Base-by-base conservation (phyloP, 2,797 vertebrate genomes). In the Hirundo rustica region DNA sequence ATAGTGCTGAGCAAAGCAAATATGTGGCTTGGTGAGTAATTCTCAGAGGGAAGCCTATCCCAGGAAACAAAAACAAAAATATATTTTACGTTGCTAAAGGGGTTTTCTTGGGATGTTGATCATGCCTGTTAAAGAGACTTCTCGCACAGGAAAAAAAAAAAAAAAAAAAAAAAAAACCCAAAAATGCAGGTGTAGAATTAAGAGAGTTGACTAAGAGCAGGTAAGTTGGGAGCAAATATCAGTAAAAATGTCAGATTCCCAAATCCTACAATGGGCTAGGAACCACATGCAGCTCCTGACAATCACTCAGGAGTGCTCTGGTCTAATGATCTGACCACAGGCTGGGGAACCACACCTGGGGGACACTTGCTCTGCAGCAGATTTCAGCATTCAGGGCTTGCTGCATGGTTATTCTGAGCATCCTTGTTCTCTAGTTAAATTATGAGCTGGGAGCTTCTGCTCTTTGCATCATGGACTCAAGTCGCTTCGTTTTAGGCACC, bases 1-100 rank as follows among this genome's bases (percentile, higher is more conserved):
- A 72, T 83, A 89, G 40, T 74, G 74, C 89, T 89, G 92, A 94
- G 86, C 80, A 87, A 94, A 87, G 81, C 88, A 94, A 76, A 32
- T 85, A 64, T 16, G 67, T 71, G 64, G 57, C 88, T 67, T 65
- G 71, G 91, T 76, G 67, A 92, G 84, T 77, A 85, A 88, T 77
- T 89, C 81, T 85, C 44, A 5, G 45, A 92, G 91, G 77, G 80
- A 92, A 86, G 25, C 68, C 88, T 61, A 92, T 68, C 82, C 50
- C 70, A 73, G 78, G 79, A 90, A 89, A 70, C 16, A 32, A 76
- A 94, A 76, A 3, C 65, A 91, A 82, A 85, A 94, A 82, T 26
- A 10, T 5, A 21, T 34, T 68, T 93, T 38, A 58, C 32, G 27
- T 60, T 85, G 54, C 36, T 45, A 36, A 10, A 81, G 44, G 72